Base-by-base conservation (phyloP, 2,888 invertebrate species). In the Aphidoletes aphidimyza region DNA sequence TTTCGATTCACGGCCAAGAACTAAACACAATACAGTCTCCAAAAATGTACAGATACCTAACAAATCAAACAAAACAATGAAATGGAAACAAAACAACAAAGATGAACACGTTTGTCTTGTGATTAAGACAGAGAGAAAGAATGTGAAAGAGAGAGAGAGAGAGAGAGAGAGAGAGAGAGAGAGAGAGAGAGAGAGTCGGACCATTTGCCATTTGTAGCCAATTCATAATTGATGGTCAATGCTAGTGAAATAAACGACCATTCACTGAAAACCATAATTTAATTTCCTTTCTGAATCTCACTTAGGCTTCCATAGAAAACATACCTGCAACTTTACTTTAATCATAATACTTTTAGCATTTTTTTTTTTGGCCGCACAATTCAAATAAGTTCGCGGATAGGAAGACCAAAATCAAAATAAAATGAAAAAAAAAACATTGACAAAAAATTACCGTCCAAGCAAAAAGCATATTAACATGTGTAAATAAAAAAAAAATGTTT, bases 261-360 rank as follows among this genome's bases (percentile, higher is more conserved):
- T 42, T 42, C 42, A 42, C 42, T 42, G 42, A 42, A 42, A 26
- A 54, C 54, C 69, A 69, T 69, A 69, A n/a, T 22, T 26, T 69
- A 30, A 30, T 69, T 30, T 30, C 34, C 14, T 69, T 69, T 69
- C 30, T 69, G 69, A 69, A 69, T 69, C 69, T 69, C 69, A 69
- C 69, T 69, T 30, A 69, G 26, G 34, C 11, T 69, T 30, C 34
- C 30, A 69, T 69, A 17, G 17, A 47, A 47, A 14, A 19, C 47
- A 47, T n/a, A n/a, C n/a, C n/a, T n/a, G n/a, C n/a, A 47, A 19
- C 47, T 47, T 47, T 14, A 17, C 47, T 47, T 69, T 69, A 22
- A 54, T 54, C 22, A n/a, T 14, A 54, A 54, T 54, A 69, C 11
- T 26, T 30, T 69, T 34, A 42, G 14, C 14, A 30, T 69, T 69